Evolutionary conservation across 2,888 invertebrate species (phyloP).

Genomic region (Limnephilus auricula): DNA sequence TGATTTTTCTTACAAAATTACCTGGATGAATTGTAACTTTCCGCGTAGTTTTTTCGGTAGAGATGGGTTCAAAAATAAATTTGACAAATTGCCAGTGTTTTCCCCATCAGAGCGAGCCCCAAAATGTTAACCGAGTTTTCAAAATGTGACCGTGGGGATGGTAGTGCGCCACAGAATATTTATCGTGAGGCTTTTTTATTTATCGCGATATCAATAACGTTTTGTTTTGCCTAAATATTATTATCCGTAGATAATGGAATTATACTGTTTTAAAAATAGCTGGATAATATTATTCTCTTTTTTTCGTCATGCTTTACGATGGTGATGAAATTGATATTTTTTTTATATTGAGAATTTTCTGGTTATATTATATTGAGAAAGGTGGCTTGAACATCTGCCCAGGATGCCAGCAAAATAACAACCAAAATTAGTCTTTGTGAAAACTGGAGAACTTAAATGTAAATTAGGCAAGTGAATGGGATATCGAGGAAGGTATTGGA

Average conservation of each 20-base stretch:
- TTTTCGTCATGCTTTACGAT: not conserved
- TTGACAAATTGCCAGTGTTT: conserved; percentile 13
- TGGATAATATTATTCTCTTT: not conserved
- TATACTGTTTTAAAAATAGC: not conserved
- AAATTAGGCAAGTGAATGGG: too few species aligned
- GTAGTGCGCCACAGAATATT: not conserved
- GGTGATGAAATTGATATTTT: not conserved
- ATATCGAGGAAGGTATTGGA: too few species aligned
- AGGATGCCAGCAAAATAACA: too few species aligned
- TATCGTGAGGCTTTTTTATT: conserved; percentile 5
- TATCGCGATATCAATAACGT: conserved; percentile 5
- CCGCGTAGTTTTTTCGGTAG: not conserved
- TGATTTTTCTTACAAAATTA: conserved; percentile 8
- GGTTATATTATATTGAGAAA: too few species aligned
- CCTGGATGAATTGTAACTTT: not conserved
- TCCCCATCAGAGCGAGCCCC: not conserved
- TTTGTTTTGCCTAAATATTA: not conserved
- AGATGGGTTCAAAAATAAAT: conserved; percentile 25
- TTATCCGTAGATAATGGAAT: not conserved
- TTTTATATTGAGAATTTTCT: not conserved
- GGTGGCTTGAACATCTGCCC: too few species aligned
- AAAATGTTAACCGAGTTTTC: not conserved
- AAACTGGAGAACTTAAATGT: too few species aligned
- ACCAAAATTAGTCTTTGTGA: too few species aligned
- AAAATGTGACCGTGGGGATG: conserved; percentile 3